Evolutionary conservation across 2,888 invertebrate species (phyloP).

Genomic region (Leptinotarsa tumamoca): DNA sequence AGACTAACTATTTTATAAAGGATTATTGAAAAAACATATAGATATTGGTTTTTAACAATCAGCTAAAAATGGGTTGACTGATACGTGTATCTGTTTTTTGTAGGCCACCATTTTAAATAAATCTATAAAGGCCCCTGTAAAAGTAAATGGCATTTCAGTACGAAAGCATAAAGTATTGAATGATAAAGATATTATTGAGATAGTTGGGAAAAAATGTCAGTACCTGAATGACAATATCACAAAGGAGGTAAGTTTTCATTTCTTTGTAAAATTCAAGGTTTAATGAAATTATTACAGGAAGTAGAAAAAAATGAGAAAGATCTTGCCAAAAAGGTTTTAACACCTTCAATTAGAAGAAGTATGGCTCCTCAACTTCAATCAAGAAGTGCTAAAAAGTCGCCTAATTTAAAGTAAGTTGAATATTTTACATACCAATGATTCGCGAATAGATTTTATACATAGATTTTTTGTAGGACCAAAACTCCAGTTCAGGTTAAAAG

Average conservation of each 20-base stretch:
- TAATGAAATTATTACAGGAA: constrained; percentile 17
- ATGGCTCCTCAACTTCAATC: constrained; percentile 14
- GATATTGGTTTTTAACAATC: too few species aligned
- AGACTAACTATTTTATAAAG: too few species aligned
- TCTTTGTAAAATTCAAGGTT: too few species aligned
- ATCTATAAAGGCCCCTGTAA: constrained; percentile 62
- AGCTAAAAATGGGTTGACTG: too few species aligned
- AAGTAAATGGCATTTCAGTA: constrained; percentile 66
- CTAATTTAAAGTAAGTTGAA: constrained; percentile 11
- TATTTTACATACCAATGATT: not conserved
- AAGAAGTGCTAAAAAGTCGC: constrained; percentile 18
- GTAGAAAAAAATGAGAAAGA: not conserved
- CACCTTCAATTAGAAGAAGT: constrained; percentile 11
- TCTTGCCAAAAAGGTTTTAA: constrained; percentile 3
- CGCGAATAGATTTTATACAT: not conserved
- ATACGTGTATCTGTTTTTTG: constrained; percentile 26
- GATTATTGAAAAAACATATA: too few species aligned
- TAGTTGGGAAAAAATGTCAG: constrained; percentile 48
- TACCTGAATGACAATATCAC: constrained; percentile 46
- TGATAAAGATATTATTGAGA: constrained; percentile 65
- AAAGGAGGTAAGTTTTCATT: constrained; percentile 24
- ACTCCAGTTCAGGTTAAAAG: constrained; percentile 18
- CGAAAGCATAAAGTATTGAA: constrained; percentile 61
- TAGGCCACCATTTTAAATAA: constrained; percentile 68
- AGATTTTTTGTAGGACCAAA: constrained; percentile 22